phyloP scores from a whole-genome alignment of 2,797 vertebrate genomes.

The Petrocephalus schoutedeni region DNA sequence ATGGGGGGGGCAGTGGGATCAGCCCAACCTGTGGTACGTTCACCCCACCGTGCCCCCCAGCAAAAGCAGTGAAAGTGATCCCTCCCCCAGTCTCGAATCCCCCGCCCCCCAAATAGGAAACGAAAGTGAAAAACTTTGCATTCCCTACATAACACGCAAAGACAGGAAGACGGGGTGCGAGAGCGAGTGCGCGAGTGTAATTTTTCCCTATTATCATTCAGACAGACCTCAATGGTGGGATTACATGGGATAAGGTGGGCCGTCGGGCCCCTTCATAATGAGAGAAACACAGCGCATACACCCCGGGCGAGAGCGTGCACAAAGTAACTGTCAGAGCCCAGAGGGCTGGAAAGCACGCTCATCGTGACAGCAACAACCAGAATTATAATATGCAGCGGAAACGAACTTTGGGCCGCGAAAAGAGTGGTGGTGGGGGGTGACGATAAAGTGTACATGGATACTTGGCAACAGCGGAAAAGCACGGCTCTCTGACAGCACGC shows the following conservation, averaged over 20 bases:
- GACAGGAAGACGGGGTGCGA: not conserved
- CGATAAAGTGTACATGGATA: not conserved
- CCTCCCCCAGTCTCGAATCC: slow-evolving; percentile 34
- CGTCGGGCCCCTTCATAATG: not conserved
- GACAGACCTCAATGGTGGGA: not conserved
- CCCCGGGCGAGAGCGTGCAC: not conserved
- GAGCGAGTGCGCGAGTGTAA: not conserved
- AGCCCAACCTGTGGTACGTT: not conserved
- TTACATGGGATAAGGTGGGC: not conserved
- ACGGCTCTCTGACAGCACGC: not conserved
- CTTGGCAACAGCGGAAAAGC: not conserved
- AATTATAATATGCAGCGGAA: not conserved
- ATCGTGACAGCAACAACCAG: not conserved
- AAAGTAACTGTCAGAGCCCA: not conserved
- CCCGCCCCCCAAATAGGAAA: slow-evolving; percentile 33
- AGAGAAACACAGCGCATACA: not conserved
- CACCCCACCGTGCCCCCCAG: not conserved
- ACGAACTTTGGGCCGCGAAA: not conserved
- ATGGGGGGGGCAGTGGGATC: not conserved
- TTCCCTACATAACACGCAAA: not conserved
- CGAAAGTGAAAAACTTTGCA: slow-evolving; percentile 28
- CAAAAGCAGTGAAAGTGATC: slow-evolving; percentile 31
- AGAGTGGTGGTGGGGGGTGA: not conserved
- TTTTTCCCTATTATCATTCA: slow-evolving; percentile 3
- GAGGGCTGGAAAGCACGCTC: not conserved